Conservation (phyloP, 2,113 vertebrate genomes). For the Terrapene triunguis region DNA sequence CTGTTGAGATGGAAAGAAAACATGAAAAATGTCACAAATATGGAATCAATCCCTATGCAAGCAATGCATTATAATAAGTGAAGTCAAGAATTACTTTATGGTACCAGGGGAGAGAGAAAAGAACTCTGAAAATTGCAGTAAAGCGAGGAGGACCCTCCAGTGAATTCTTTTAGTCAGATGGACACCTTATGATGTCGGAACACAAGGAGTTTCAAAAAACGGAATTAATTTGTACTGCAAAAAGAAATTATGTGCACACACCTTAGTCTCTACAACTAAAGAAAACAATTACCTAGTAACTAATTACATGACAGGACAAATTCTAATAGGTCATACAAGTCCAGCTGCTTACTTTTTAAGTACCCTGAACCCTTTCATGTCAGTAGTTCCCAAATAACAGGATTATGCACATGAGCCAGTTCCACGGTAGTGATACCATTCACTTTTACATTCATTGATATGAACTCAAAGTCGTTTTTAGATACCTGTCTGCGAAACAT, state of each 20-base stretch:
- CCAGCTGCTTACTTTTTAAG: background rate
- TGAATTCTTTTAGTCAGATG: background rate
- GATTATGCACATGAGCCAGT: background rate
- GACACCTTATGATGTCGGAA: background rate
- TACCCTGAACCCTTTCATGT: background rate
- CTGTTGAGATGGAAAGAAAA: conserved; percentile 2
- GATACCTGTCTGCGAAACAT: conserved; percentile 58
- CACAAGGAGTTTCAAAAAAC: background rate
- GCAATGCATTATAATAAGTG: background rate
- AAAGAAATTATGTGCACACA: background rate
- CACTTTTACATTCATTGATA: background rate
- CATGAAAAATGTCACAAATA: background rate
- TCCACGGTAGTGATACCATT: background rate
- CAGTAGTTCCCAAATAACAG: conserved; percentile 4
- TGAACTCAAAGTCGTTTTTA: conserved; percentile 56
- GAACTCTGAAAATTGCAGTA: background rate
- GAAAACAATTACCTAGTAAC: background rate
- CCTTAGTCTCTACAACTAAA: background rate
- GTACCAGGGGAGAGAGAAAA: background rate
- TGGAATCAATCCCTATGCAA: conserved; percentile 6
- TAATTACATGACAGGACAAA: background rate
- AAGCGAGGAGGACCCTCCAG: background rate
- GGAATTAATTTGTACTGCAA: background rate
- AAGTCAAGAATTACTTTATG: background rate
- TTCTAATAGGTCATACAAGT: background rate